These are phyloP conservation scores for Coptodon bakossiorum DNA, from an alignment of 2,113 vertebrate genomes.

Conservation along the genomic window DNA sequence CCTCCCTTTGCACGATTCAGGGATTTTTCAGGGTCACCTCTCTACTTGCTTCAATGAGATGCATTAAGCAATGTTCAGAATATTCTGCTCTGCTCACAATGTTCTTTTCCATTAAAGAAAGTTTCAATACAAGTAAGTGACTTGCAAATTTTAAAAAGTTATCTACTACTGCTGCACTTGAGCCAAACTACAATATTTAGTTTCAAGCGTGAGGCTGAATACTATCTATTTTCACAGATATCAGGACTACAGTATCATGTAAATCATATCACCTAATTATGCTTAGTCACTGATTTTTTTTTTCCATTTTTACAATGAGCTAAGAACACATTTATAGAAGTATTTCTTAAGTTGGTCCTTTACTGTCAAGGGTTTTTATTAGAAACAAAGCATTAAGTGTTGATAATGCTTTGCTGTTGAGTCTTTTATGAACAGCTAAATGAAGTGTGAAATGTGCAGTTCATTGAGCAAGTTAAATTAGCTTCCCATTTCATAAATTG, in stretches of 20 bases:
- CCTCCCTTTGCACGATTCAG: background rate
- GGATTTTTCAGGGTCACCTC: background rate
- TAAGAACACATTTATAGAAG: background rate
- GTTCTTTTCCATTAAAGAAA: background rate
- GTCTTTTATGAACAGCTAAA: slow-evolving; percentile 36
- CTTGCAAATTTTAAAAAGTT: background rate
- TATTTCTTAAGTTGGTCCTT: background rate
- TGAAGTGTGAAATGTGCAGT: slow-evolving; percentile 48
- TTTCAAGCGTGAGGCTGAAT: background rate
- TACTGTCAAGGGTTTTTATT: background rate
- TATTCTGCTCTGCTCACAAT: background rate
- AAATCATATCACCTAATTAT: background rate
- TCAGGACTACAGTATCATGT: background rate
- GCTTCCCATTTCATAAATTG: slow-evolving; percentile 40
- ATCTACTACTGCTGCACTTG: background rate
- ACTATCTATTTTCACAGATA: background rate
- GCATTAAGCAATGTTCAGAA: background rate
- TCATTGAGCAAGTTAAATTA: slow-evolving; percentile 43
- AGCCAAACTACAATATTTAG: background rate
- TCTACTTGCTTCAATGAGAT: background rate
- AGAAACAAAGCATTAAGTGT: slow-evolving; percentile 8
- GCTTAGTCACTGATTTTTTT: background rate
- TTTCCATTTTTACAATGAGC: background rate
- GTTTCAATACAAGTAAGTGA: background rate
- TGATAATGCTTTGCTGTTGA: slow-evolving; percentile 26